Evolutionary conservation across 2,888 invertebrate genomes (phyloP), one percentile per base, ranked within the genome.

Genomic region (Stenotaenia linearis): DNA sequence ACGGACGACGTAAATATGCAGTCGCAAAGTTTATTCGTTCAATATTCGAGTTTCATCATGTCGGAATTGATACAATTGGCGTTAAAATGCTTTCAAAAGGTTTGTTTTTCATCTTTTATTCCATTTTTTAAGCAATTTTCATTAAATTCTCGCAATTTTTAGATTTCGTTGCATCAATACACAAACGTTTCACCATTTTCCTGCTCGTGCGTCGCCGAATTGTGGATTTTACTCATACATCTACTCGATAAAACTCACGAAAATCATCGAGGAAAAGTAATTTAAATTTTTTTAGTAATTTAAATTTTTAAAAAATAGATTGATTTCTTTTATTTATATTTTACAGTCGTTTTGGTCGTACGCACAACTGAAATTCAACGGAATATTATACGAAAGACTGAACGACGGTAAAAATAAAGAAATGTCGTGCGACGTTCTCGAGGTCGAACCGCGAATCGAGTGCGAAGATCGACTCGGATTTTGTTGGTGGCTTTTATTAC

Each of bases 401-500:
- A 74, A 74, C 23, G 10, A 75, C 30, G 75, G 1, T 1, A 25
- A n/a, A 18, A 21, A 21, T 2, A 30, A 3, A 3, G 75, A 75
- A 35, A 1, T 32, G 1, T 12, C 12, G 12, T 28, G 75, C 21
- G 75, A 75, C 21, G 32, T 75, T 15, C n/a, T 75, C 0, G 75
- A 75, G 10, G 10, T 75, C 15, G 75, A 75, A 21, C 30, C 32
- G n/a, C 21, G n/a, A 35, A 21, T 75, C 21, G 37, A 75, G 18
- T 75, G 75, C 21, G 75, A 75, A 30, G 75, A 75, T 9, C 32
- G 37, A n/a, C 18, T 75, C 9, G 75, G 75, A 12, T 75, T 75
- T 15, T 35, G 35, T 32, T 75, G 75, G 75, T 75, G 75, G 75
- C 28, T 75, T 9, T 15, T 75, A 10, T 21, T 35, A 0, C 75